Conservation (phyloP, 1,140 invertebrate species). For the Helicoverpa armigera region DNA sequence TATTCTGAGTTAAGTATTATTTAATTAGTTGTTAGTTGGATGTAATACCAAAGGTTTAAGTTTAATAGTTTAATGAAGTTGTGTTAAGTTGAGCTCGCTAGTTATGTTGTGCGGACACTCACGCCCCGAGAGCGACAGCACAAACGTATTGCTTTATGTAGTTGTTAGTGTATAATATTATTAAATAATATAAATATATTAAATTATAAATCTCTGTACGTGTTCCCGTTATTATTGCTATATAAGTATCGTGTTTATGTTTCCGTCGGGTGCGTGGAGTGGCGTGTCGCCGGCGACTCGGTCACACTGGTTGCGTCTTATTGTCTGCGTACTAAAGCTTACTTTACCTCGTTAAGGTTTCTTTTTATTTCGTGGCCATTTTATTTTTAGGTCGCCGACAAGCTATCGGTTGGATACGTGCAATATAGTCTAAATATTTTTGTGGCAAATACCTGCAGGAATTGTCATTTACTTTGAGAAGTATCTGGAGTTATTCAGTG, state of each 20-base stretch:
- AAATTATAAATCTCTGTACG: conserved; percentile 69
- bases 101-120: conserved; percentile 21
- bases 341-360: conserved; percentile 33
- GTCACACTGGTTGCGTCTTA: conserved; percentile 9
- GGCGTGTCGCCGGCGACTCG: not conserved
- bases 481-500: not conserved
- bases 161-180: conserved; percentile 70
- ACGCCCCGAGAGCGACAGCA: conserved; percentile 55
- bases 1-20: conserved; percentile 57
- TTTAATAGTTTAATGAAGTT: conserved; percentile 46
- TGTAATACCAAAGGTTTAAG: conserved; percentile 57
- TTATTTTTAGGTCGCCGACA: conserved; percentile 10
- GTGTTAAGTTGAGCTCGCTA: not conserved
- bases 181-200: conserved; percentile 62
- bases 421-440: not conserved
- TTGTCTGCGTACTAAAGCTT: conserved; percentile 37
- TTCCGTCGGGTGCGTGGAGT: conserved; percentile 28
- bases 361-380: conserved; percentile 46
- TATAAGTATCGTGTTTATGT: conserved; percentile 52
- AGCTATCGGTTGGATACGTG: not conserved
- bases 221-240: conserved; percentile 61
- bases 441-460: not conserved
- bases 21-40: conserved; percentile 50
- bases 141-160: conserved; percentile 79
- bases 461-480: not conserved